Evolutionary conservation across 1,140 invertebrate species (phyloP).

Genomic region (Probaryconus sp.): DNA sequence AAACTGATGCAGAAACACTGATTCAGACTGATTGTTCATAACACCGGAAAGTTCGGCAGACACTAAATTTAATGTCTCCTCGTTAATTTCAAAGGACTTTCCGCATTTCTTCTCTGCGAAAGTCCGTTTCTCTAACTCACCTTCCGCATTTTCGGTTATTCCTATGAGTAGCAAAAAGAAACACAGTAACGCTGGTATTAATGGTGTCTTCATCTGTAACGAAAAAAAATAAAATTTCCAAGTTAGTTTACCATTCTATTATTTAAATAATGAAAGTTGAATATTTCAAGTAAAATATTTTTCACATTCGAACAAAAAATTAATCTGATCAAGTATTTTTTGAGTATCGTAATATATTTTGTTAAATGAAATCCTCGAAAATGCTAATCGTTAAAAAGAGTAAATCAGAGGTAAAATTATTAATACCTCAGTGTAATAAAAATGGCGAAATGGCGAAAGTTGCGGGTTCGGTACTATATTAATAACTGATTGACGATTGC

Average conservation of each 20-base stretch:
- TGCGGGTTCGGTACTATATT: slow-evolving; percentile 25
- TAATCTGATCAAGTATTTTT: no score
- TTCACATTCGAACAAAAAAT: no score
- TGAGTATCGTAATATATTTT: no score
- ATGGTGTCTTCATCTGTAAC: slow-evolving; percentile 68
- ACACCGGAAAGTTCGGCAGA: slow-evolving; percentile 39
- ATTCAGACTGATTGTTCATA: slow-evolving; percentile 19
- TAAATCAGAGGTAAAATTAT: slow-evolving; percentile 17
- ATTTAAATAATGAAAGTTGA: no score
- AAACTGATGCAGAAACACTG: no score
- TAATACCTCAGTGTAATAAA: slow-evolving; percentile 3
- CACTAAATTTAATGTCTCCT: slow-evolving; percentile 16
- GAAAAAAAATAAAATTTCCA: slow-evolving; percentile 28
- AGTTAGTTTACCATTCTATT: no score
- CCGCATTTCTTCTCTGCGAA: slow-evolving; percentile 61
- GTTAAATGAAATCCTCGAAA: no score
- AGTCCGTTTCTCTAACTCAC: slow-evolving; percentile 66
- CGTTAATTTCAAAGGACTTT: slow-evolving; percentile 51
- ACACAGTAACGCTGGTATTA: slow-evolving; percentile 67
- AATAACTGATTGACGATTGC: slow-evolving; percentile 31
- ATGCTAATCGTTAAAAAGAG: no score
- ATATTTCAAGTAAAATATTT: no score
- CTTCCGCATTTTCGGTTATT: slow-evolving; percentile 70
- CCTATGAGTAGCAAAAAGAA: slow-evolving; percentile 68
- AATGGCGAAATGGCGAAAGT: slow-evolving; percentile 41